Percentiles rank a stretch among this genome's conserved stretches.
phyloP scores from a whole-genome alignment of 2,113 vertebrate genomes.

The Eretmodus cyanostictus region DNA sequence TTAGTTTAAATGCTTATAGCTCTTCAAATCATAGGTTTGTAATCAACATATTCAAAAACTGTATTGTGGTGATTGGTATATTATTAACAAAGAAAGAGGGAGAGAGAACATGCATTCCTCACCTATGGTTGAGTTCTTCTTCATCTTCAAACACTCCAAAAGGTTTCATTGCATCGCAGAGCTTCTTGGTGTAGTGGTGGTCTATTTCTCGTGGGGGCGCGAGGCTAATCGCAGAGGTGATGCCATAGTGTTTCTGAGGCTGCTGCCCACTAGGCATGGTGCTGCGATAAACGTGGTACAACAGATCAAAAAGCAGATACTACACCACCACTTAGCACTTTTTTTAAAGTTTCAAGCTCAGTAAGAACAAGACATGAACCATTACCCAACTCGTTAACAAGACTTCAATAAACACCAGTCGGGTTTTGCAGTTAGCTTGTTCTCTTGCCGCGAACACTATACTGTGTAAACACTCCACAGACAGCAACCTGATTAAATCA shows the following conservation, averaged over 20 bases:
- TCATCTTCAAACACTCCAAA: conserved; percentile 96
- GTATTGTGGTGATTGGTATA: neutral
- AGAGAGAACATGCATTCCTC: neutral
- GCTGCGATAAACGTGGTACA: conserved; percentile 25
- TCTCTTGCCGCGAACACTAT: neutral
- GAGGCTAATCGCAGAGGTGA: conserved; percentile 92
- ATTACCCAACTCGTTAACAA: neutral
- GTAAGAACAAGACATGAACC: neutral
- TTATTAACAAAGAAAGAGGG: neutral
- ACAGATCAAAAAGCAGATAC: neutral
- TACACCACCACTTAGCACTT: neutral
- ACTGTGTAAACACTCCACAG: conserved; percentile 13
- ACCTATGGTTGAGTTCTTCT: conserved; percentile 91
- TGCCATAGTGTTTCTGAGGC: conserved; percentile 85
- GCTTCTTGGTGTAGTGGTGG: conserved; percentile 83
- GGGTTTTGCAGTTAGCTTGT: neutral
- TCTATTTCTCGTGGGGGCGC: conserved; percentile 85
- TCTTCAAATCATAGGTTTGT: neutral
- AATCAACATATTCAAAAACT: neutral
- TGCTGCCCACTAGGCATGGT: conserved; percentile 78
- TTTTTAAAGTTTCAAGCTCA: neutral
- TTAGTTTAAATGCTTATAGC: neutral
- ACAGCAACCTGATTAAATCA: neutral
- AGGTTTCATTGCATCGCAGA: conserved; percentile 90
- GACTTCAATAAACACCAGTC: neutral